Evolutionary conservation across 2,888 invertebrate genomes (phyloP), one percentile per base, ranked within the genome.

Genomic region (Petrophora chlorosata): DNA sequence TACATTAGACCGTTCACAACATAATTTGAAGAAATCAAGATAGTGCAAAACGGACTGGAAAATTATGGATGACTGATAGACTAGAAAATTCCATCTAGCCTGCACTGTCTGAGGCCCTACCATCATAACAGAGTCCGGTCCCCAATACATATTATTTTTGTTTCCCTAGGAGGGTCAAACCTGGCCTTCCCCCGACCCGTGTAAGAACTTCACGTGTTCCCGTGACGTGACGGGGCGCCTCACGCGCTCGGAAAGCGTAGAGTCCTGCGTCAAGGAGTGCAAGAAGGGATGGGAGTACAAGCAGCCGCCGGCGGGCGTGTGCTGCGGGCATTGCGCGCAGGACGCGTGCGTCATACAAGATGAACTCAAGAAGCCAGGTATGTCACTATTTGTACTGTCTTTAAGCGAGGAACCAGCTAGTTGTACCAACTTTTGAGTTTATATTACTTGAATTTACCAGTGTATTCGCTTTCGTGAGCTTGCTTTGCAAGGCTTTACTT

Each of bases 291-390:
- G 92, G 82, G 75, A 74, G 38, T 94, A 95, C 62, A 59, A 38
- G 13, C 40, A 48, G 34, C 78, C 85, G 0, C 70, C 90, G 1
- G 65, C 62, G 0, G 77, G 69, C 0, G 70, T 71, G 10, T 95
- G 95, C 76, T 95, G 95, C 63, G 95, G 95, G 0, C 86, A 82
- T 29, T 95, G 95, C 59, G 79, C 85, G 23, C 93, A 93, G 70
- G 79, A 81, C 0, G 82, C 88, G 13, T 95, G 95, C 45, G 70
- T 93, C 0, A 75, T 91, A 1, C 92, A 85, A 0, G 91, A 90
- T 0, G 68, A 77, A 0, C 59, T 92, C 0, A 86, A 91, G 32
- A 62, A 82, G 14, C 86, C 92, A 42, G 8, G 29, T 30, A 12
- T 25, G 26, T 8, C n/a, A n/a, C 19, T 19, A 19, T 5, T 19